A percentile compares a stretch with the other conserved stretches of the same genome.
Conservation (phyloP, 2,113 vertebrate genomes). For the Oreocharis arfaki region DNA sequence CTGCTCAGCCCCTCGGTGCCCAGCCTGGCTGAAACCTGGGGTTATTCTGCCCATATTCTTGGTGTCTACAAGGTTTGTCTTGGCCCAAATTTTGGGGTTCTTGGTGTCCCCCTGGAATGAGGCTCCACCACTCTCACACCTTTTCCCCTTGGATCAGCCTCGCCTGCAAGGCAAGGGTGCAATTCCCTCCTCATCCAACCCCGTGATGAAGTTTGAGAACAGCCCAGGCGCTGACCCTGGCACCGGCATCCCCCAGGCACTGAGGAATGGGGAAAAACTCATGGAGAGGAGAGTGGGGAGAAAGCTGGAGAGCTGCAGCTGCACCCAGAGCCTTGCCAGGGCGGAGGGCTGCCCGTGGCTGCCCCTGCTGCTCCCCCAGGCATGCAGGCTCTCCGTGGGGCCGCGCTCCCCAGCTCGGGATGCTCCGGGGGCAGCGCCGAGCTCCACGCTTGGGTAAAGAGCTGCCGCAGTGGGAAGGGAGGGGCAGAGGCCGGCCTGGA, state of each 20-base stretch:
- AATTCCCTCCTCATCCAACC: background rate
- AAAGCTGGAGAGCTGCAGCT: background rate
- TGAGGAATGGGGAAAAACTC: background rate
- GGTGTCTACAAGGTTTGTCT: background rate
- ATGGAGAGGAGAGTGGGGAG: background rate
- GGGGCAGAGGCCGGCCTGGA: accelerated
- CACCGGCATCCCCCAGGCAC: background rate
- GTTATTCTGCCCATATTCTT: background rate
- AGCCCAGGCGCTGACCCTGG: too few species aligned
- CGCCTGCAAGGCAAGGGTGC: background rate
- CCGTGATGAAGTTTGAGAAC: background rate
- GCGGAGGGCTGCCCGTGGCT: background rate
- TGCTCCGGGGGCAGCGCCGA: background rate
- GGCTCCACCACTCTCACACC: background rate
- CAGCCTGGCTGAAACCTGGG: background rate
- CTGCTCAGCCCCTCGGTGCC: background rate
- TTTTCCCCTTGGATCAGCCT: background rate
- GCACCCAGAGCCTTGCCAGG: background rate
- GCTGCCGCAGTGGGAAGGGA: background rate
- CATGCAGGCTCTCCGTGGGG: accelerated
- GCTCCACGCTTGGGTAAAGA: background rate
- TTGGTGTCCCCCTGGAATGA: background rate
- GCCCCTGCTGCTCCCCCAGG: background rate
- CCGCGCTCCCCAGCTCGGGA: accelerated
- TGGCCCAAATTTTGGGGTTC: background rate